Evolutionary conservation across 2,113 vertebrate species (phyloP), one percentile per base, ranked within the genome.

Genomic region (Takifugu bimaculatus): DNA sequence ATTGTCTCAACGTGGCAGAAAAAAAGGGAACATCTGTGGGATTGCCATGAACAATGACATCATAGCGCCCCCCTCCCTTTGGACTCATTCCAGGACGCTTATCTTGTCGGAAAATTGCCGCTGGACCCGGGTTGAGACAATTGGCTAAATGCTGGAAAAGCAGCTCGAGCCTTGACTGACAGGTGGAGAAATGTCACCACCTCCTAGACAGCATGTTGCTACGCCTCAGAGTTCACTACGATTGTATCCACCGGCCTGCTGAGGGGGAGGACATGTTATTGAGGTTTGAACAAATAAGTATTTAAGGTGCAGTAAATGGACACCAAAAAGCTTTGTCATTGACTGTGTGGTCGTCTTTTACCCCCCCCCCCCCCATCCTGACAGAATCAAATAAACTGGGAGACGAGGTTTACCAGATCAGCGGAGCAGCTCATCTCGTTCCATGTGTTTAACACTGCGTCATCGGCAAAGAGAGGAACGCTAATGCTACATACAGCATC

Each of bases 201-300:
- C 47, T n/a, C 47, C 15, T 5, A 12, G 9, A 53, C 57, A 69
- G 57, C 54, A 56, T 52, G 63, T 58, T 71, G 10, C 57, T 20
- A 39, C 65, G 52, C 53, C 50, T 63, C 43, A 13, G 58, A 62
- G 50, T 60, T 76, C 79, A 6, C 32, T 54, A 6, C 29, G 29
- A 1, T 3, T 32, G 5, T 1, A 6, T 32, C 29, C 29, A 32
- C 29, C 29, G 29, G 7, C 5, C 29, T 20, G 13, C 43, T 49
- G 26, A 15, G 26, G 26, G 15, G 27, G 14, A 39, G 47, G 4
- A 2, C 14, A n/a, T 28, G 27, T 25, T 43, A 9, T 60, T 50
- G 4, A 42, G 26, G 25, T 52, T 26, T 65, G 6, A 35, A 32
- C 20, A 9, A 45, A 29, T 39, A 26, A 55, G 35, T 28, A 51